phyloP scores from a whole-genome alignment of 2,113 vertebrate genomes.

The Beaufortia kweichowensis region DNA sequence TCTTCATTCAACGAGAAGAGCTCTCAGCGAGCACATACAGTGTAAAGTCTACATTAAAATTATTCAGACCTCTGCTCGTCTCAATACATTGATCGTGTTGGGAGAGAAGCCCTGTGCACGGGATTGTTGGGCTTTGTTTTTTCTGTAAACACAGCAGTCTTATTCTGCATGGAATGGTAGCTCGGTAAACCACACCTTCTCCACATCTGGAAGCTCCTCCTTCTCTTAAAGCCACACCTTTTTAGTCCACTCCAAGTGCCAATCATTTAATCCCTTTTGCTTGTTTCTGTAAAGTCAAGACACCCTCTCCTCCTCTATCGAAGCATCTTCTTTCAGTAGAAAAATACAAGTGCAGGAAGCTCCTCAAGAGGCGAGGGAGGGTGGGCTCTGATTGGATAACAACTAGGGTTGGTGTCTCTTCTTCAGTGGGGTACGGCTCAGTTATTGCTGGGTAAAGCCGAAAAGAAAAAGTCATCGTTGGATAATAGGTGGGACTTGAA shows the following conservation, averaged over 20 bases:
- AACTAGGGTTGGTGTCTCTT: constrained; percentile 59
- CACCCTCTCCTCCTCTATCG: constrained; percentile 43
- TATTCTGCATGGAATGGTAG: constrained; percentile 70
- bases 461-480: neutral
- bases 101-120: constrained; percentile 57
- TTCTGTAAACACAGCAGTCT: constrained; percentile 75
- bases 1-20: constrained; percentile 75
- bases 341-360: constrained; percentile 62
- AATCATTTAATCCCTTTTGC: constrained; percentile 43
- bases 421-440: constrained; percentile 66
- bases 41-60: constrained; percentile 76
- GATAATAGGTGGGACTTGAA: constrained; percentile 36
- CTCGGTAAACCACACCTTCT: constrained; percentile 58
- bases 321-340: constrained; percentile 58
- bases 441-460: constrained; percentile 60
- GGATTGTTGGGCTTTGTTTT: constrained; percentile 56
- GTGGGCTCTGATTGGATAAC: constrained; percentile 32
- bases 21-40: constrained; percentile 77
- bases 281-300: constrained; percentile 47
- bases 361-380: constrained; percentile 47
- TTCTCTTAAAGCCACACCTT: constrained; percentile 45
- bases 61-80: constrained; percentile 64
- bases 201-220: constrained; percentile 22
- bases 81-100: constrained; percentile 71
- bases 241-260: constrained; percentile 38